phyloP scores from a whole-genome alignment of 2,113 vertebrate genomes.

The Romanogobio albipinnatus region DNA sequence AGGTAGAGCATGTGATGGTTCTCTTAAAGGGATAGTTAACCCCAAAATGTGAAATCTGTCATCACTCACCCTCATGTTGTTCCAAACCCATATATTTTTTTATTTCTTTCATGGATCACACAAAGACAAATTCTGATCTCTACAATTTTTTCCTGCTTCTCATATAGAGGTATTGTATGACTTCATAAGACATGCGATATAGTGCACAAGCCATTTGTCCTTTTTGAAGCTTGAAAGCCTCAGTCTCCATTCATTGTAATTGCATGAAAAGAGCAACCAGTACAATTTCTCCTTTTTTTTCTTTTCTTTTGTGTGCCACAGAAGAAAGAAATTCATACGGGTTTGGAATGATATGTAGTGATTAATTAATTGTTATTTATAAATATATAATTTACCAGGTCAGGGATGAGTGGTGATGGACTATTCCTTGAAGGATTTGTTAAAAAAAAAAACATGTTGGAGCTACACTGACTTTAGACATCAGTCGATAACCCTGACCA shows the following conservation, averaged over 20 bases:
- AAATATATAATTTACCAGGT: too few relatives aligned
- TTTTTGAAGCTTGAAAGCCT: not conserved
- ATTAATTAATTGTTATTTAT: not conserved
- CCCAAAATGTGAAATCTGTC: not conserved
- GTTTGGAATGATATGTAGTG: not conserved
- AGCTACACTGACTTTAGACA: slow-evolving; percentile 42
- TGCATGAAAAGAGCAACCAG: not conserved
- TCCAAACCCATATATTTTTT: not conserved
- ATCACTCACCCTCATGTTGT: not conserved
- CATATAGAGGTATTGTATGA: not conserved
- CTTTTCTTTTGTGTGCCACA: not conserved
- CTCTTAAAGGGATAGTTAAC: not conserved
- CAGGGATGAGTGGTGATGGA: too few relatives aligned
- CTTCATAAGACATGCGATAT: not conserved
- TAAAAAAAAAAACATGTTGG: not conserved
- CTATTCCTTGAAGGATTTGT: not conserved
- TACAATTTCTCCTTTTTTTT: not conserved
- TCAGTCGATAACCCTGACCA: slow-evolving; percentile 45
- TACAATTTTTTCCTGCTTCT: not conserved
- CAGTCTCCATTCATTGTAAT: not conserved
- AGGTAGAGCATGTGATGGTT: slow-evolving; percentile 34
- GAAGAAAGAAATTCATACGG: not conserved
- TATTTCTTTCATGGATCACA: not conserved
- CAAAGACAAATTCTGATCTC: not conserved
- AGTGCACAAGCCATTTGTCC: not conserved